These are phyloP conservation scores for Oreamnos americanus DNA, from an alignment of 2,113 vertebrate species.

Conservation along the genomic window DNA sequence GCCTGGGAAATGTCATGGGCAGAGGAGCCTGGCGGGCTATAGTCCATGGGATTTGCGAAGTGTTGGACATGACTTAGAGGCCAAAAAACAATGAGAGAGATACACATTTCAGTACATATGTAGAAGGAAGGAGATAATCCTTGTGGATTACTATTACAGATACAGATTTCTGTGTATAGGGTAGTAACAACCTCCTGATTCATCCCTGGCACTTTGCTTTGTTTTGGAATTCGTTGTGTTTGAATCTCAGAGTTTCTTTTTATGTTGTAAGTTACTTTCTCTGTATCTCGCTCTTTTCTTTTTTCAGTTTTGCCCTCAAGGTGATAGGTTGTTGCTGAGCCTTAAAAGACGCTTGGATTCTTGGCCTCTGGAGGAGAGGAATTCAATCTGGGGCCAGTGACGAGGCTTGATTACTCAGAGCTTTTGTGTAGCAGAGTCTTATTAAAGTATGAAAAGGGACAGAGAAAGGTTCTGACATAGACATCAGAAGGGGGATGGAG, in stretches of 20 bases:
- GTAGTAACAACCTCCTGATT: not conserved
- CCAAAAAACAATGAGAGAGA: not conserved
- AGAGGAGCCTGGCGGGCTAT: not conserved
- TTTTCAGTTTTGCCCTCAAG: not conserved
- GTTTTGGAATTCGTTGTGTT: not conserved
- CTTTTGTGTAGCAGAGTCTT: not conserved
- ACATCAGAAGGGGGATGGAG: not conserved
- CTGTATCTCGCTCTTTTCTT: not conserved
- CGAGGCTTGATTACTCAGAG: not conserved
- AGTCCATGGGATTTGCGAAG: not conserved
- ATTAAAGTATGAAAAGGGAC: not conserved
- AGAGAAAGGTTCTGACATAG: not conserved
- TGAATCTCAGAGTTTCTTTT: not conserved
- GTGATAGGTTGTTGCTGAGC: not conserved
- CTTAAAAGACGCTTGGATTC: not conserved
- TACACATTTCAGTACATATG: not conserved
- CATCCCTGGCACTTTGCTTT: not conserved
- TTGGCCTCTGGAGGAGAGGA: not conserved
- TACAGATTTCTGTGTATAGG: not conserved
- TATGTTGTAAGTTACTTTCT: not conserved
- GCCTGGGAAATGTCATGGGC: not conserved
- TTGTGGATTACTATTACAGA: not conserved
- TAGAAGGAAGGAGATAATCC: not conserved
- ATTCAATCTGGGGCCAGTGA: not conserved
- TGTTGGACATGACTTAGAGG: not conserved